Base-by-base conservation (phyloP, 2,113 vertebrate genomes). In the Alosa alosa region DNA sequence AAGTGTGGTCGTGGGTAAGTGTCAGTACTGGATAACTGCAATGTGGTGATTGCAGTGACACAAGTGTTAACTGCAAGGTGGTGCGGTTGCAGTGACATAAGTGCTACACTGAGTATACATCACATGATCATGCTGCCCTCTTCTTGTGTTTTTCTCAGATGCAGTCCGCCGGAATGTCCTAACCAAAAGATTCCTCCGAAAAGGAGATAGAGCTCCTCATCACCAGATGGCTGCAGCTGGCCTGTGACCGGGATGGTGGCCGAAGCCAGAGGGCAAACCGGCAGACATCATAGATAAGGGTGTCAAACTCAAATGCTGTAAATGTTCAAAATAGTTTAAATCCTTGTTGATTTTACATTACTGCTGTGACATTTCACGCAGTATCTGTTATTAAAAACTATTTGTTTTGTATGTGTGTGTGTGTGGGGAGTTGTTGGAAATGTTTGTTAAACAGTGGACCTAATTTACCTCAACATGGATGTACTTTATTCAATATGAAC, bases 111-210 rank as follows among this genome's bases (percentile, higher is more conserved):
- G 46, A 82, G 41, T 20, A 47, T 20, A 45, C 39, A 81, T 81
- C 45, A 81, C 45, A 81, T 81, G n/a, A 44, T 46, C 41, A 82
- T 46, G 46, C 41, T 82, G n/a, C 41, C 22, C 46, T 82, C 81
- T 25, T 82, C 81, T 25, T n/a, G 46, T 82, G 44, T 82, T 46
- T 82, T 44, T 82, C 46, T 41, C 81, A 82, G 81, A 20, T 22
- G 81, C 81, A 10, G 81, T 82, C 17, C 41, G 45, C 25, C 81
- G 81, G 41, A 82, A 81, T 45, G 36, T 4, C 81, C 81, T 81
- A 8, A 81, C 81, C 2, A n/a, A 44, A 39, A 6, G 81, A 15
- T 10, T 31, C 75, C n/a, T 22, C 75, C 11, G 75, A 81, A 81
- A 81, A 81, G 75, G 75, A 81, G n/a, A 81, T 81, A 10, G 75